Percentiles rank a stretch among this genome's conserved stretches.
These are phyloP conservation scores for Leptinotarsa lineolata DNA, from an alignment of 1,140 invertebrate genomes.

Conservation along the genomic window DNA sequence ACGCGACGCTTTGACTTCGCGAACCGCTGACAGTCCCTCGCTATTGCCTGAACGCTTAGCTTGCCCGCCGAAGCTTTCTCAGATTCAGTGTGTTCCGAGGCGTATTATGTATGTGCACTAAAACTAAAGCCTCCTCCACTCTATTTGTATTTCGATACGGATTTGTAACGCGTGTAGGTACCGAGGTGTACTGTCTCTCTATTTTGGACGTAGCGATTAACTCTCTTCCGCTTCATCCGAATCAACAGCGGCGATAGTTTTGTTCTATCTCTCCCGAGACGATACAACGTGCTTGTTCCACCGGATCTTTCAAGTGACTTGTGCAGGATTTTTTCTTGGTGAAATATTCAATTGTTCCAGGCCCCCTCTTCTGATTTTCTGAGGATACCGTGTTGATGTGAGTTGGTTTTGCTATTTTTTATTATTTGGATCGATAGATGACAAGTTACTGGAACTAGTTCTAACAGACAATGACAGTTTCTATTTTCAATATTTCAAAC, in stretches of 20 bases:
- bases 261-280: neutral
- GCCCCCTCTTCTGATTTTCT: neutral
- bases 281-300: constrained; percentile 8
- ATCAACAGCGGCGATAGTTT: neutral
- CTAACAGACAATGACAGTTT: no score
- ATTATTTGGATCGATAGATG: neutral
- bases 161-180: neutral
- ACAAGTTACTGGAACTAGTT: neutral
- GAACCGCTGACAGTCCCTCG: constrained; percentile 52
- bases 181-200: constrained; percentile 5
- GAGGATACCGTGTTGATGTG: neutral
- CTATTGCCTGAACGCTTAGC: constrained; percentile 58
- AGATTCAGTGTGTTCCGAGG: constrained; percentile 55
- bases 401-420: neutral
- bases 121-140: neutral
- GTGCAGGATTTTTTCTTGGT: neutral
- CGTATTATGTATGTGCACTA: constrained; percentile 43
- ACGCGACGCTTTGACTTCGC: constrained; percentile 41
- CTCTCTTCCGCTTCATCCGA: neutral
- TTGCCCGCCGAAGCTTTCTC: constrained; percentile 56
- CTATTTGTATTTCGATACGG: neutral
- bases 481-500: no score
- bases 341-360: neutral
- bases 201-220: constrained; percentile 5
- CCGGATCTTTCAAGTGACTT: neutral